These are phyloP conservation scores for Rhincodon typus DNA, from an alignment of 2,797 vertebrate genomes.

Conservation along the genomic window DNA sequence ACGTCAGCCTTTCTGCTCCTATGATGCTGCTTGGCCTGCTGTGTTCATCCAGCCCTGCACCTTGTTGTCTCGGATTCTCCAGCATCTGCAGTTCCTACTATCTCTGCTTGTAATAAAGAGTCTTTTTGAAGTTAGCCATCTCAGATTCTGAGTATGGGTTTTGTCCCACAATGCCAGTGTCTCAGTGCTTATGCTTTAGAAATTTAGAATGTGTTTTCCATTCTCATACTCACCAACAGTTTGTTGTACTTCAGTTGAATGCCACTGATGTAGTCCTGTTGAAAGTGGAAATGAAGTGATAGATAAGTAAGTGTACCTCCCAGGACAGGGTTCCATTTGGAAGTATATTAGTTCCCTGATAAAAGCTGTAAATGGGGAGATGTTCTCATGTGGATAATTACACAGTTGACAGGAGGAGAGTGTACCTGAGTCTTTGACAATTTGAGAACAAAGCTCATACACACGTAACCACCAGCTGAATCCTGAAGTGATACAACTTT, in stretches of 20 bases:
- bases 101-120: too few relatives aligned
- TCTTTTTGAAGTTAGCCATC: too few relatives aligned
- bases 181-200: too few relatives aligned
- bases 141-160: too few relatives aligned
- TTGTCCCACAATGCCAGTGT: too few relatives aligned
- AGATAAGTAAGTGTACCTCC: background rate
- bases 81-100: too few relatives aligned
- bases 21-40: too few relatives aligned
- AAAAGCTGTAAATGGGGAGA: background rate
- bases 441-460: background rate
- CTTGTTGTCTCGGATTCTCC: too few relatives aligned
- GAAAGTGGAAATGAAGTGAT: constrained; percentile 40
- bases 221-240: constrained; percentile 70
- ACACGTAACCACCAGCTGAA: background rate
- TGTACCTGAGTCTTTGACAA: background rate
- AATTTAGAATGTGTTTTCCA: too few relatives aligned
- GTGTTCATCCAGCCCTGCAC: too few relatives aligned
- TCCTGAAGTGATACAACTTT: background rate
- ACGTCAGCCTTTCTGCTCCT: too few relatives aligned
- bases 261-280: constrained; percentile 63
- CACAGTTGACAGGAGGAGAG: background rate
- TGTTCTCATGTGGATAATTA: background rate
- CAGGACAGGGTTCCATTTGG: background rate
- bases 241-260: constrained; percentile 81
- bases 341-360: background rate